A percentile compares a stretch with the other conserved stretches of the same genome.
These are phyloP conservation scores for Enteromius treurensis DNA, from an alignment of 2,797 vertebrate genomes.

Conservation along the genomic window DNA sequence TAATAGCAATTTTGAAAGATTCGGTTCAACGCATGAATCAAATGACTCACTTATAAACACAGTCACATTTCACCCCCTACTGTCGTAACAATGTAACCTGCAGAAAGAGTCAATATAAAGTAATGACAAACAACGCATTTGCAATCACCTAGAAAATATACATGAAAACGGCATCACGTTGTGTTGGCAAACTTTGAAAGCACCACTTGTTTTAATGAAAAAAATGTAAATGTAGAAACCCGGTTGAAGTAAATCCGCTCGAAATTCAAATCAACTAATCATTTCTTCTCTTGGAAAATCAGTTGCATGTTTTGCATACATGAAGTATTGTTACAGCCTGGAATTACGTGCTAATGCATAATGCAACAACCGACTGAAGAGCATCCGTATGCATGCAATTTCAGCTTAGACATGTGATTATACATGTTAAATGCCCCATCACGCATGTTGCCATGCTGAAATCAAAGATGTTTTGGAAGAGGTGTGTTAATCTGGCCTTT, in stretches of 20 bases:
- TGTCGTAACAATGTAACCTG: background rate
- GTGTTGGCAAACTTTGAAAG: background rate
- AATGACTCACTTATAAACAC: background rate
- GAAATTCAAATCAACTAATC: background rate
- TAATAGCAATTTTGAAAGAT: background rate
- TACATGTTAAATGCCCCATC: constrained; percentile 28
- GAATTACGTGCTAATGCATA: constrained; percentile 26
- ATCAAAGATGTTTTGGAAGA: constrained; percentile 34
- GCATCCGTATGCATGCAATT: constrained; percentile 10
- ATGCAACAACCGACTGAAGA: constrained; percentile 26
- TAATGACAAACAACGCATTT: background rate
- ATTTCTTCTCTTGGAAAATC: constrained; percentile 3
- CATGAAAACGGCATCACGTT: background rate
- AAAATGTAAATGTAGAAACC: background rate
- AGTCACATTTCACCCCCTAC: background rate
- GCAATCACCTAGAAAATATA: background rate
- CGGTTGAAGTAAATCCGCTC: background rate
- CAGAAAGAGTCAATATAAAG: background rate
- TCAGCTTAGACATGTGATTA: constrained; percentile 36
- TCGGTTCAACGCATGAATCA: background rate
- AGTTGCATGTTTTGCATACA: background rate
- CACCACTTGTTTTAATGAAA: background rate
- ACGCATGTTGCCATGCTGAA: constrained; percentile 28
- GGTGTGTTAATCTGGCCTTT: constrained; percentile 32
- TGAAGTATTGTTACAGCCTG: background rate